Base-by-base conservation (phyloP, 2,888 invertebrate genomes). In the Sinodicranocentrus sp. region DNA sequence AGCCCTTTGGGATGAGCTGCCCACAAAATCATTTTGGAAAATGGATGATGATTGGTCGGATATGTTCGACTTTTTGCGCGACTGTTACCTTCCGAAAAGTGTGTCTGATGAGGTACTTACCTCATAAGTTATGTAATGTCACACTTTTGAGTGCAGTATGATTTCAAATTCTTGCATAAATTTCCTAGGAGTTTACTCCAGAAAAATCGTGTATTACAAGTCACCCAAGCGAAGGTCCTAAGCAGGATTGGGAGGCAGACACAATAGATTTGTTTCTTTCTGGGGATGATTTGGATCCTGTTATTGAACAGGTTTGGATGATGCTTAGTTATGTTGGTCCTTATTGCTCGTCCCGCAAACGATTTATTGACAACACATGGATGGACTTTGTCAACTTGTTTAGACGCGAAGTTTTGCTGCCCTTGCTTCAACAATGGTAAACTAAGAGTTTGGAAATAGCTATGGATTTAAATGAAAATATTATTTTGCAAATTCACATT, bases 251-350 rank as follows among this genome's bases (percentile, higher is more conserved):
- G 2, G 48, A 72, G 23, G 13, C 23, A 5, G 33, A 33, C 23
- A 48, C 54, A 6, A 1, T 75, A 13, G 82, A 82, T 13, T 17
- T 73, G 13, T 59, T 82, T 5, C 19, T 82, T 0, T 28, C 33
- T 1, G 82, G 82, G 0, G 73, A 73, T n/a, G 25, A 6, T 0
- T 19, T 78, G 21, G 79, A 79, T 39, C 63, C 48, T 23, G 43
- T 79, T 3, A 72, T 79, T 52, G 84, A 84, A 26, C 84, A 84
- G 39, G 52, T 78, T 19, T 84, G 84, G 84, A 39, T 84, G 2
- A 84, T 84, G 48, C 48, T 78, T 0, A 84, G 65, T 21, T 78
- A 72, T n/a, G 72, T 84, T 0, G 33, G 48, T 5, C 52, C 78
- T 0, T 78, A 68, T 43, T 84, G 84, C 59, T 1, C 76, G 17